Conservation (phyloP, 2,797 vertebrate genomes). For the Acanthornis magna region DNA sequence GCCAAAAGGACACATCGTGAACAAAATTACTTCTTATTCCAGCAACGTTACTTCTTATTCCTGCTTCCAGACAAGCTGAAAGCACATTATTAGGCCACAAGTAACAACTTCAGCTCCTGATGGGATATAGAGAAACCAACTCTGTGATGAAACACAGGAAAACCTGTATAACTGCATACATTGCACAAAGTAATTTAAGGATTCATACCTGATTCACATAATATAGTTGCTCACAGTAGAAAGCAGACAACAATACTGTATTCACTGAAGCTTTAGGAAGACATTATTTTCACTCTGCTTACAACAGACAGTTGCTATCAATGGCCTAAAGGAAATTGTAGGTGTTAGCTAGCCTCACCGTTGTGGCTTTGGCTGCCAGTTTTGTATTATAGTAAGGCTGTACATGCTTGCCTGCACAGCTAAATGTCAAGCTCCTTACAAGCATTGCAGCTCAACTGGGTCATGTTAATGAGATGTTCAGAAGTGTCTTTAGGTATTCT, state of each 20-base stretch:
- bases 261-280: neutral
- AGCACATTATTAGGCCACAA: neutral
- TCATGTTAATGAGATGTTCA: neutral
- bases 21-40: neutral
- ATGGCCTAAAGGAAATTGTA: neutral
- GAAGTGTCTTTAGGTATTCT: neutral
- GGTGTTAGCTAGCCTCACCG: neutral
- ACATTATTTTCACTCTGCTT: neutral
- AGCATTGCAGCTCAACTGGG: neutral
- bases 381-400: neutral
- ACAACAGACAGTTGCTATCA: neutral
- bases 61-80: neutral
- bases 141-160: neutral
- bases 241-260: neutral
- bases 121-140: neutral
- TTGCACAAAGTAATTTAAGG: conserved; percentile 28
- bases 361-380: neutral
- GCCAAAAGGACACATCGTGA: neutral
- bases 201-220: neutral
- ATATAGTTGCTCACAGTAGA: neutral
- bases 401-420: neutral
- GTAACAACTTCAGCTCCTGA: neutral
- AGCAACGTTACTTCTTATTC: neutral
- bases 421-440: neutral
- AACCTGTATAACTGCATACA: conserved; percentile 16